phyloP scores from a whole-genome alignment of 2,888 invertebrate genomes.

The Plusia festucae region DNA sequence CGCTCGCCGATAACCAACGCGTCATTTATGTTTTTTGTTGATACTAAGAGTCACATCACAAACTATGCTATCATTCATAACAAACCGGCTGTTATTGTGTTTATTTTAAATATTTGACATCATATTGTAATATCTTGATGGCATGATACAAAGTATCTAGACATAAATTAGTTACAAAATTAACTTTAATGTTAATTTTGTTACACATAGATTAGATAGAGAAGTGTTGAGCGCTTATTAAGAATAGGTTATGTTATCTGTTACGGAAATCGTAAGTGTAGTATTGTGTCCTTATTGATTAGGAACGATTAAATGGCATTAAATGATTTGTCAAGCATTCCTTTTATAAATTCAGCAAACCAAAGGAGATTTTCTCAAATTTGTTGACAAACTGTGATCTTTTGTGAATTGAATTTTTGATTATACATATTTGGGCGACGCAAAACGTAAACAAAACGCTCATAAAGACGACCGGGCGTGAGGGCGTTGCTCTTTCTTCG shows the following conservation, averaged over 20 bases:
- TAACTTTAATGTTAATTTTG: constrained; percentile 47
- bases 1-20: constrained; percentile 50
- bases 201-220: constrained; percentile 63
- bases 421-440: constrained; percentile 73
- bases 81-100: constrained; percentile 58
- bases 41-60: constrained; percentile 58
- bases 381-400: constrained; percentile 30
- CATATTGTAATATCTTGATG: constrained; percentile 45
- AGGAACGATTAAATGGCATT: constrained; percentile 63
- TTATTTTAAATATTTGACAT: constrained; percentile 50
- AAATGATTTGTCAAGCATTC: constrained; percentile 54
- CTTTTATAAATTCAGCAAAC: constrained; percentile 15
- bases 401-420: constrained; percentile 54
- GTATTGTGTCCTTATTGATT: constrained; percentile 67
- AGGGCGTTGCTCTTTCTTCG: constrained; percentile 79
- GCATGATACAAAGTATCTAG: constrained; percentile 33
- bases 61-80: constrained; percentile 62
- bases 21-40: constrained; percentile 55
- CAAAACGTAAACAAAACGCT: constrained; percentile 75
- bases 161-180: constrained; percentile 26
- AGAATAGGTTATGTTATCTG: constrained; percentile 64
- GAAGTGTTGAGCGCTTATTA: constrained; percentile 39
- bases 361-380: constrained; percentile 20
- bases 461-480: constrained; percentile 77
- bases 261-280: constrained; percentile 70